A percentile compares a stretch with the other conserved stretches of the same genome.
phyloP scores from a whole-genome alignment of 2,113 vertebrate species.

The Hemicordylus capensis region DNA sequence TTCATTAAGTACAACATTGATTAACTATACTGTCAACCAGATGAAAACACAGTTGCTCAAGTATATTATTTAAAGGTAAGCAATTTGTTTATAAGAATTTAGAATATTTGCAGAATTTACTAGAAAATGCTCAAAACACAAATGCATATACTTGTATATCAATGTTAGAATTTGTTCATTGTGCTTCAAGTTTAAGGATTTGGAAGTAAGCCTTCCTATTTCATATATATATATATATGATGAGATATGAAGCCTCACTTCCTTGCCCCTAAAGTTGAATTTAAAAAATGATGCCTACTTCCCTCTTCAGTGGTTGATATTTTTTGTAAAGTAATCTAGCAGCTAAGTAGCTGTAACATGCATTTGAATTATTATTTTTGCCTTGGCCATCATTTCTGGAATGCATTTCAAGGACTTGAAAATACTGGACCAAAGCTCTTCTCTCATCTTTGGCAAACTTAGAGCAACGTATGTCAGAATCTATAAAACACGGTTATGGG shows the following conservation, averaged over 20 bases:
- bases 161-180: background rate
- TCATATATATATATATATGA: no score
- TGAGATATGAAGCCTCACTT: no score
- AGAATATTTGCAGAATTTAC: background rate
- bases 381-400: background rate
- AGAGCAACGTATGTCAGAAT: background rate
- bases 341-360: background rate
- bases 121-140: background rate
- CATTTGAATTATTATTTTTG: background rate
- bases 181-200: background rate
- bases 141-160: background rate
- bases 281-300: background rate
- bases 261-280: no score
- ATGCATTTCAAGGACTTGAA: background rate
- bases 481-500: background rate
- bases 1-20: constrained; percentile 22
- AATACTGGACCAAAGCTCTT: background rate
- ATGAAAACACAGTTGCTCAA: constrained; percentile 40
- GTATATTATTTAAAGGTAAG: constrained; percentile 26
- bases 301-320: background rate
- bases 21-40: constrained; percentile 25
- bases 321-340: background rate
- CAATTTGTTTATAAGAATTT: background rate
- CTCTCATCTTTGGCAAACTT: background rate
- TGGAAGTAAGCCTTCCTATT: background rate